phyloP scores from a whole-genome alignment of 1,140 invertebrate species.

The Drosophila tristis region DNA sequence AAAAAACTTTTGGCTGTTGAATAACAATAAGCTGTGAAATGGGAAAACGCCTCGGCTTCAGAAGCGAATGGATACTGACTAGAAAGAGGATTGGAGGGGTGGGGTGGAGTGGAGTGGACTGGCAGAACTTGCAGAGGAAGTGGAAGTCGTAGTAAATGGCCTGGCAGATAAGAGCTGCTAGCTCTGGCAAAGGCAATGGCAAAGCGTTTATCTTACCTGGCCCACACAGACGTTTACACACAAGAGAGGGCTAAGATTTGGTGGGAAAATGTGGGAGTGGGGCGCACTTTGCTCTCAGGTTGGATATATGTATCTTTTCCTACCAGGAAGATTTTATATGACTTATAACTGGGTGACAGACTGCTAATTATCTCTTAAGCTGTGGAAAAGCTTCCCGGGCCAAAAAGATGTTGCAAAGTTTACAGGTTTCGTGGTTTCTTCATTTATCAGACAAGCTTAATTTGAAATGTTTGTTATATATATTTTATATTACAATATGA shows the following conservation, averaged over 20 bases:
- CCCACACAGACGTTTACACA: constrained; percentile 15
- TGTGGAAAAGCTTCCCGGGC: no score
- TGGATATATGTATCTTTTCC: constrained; percentile 10
- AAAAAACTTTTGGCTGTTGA: constrained; percentile 66
- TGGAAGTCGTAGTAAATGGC: constrained; percentile 58
- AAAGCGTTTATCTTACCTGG: constrained; percentile 46
- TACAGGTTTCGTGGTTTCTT: no score
- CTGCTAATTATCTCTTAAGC: no score
- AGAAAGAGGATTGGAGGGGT: no score
- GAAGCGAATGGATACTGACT: background rate
- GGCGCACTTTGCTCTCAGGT: background rate
- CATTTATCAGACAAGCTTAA: no score
- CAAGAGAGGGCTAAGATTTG: background rate
- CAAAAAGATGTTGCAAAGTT: no score
- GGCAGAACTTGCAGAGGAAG: constrained; percentile 18
- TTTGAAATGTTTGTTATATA: no score
- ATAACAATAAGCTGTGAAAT: constrained; percentile 78
- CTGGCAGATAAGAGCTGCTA: constrained; percentile 60
- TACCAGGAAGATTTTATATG: background rate
- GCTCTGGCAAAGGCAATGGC: constrained; percentile 29
- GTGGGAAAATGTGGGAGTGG: background rate
- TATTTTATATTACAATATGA: no score
- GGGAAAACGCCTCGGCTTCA: constrained; percentile 35
- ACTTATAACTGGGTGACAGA: no score
- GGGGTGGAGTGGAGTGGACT: background rate